Conservation (phyloP, 1,140 invertebrate species). For the Bombyx mandarina region DNA sequence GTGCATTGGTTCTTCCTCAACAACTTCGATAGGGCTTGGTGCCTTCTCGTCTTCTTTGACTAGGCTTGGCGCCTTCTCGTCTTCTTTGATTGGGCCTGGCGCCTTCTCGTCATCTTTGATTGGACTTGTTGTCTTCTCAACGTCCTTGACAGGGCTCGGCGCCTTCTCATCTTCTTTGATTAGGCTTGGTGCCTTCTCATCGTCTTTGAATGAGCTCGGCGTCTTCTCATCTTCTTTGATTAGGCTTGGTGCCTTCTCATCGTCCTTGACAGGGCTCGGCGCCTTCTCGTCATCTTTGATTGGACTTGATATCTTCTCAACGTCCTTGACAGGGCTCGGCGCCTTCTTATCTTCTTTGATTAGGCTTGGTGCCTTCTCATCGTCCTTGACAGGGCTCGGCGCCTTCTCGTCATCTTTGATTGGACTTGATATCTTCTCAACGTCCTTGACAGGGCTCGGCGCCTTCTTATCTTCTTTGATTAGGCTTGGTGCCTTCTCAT, state of each 20-base stretch:
- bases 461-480: no score
- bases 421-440: slow-evolving; percentile 49
- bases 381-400: slow-evolving; percentile 2
- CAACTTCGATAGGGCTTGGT: no score
- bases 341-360: not conserved
- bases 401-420: not conserved
- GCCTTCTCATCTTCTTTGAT: slow-evolving; percentile 9
- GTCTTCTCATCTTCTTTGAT: slow-evolving; percentile 4
- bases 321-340: not conserved
- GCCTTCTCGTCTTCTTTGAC: not conserved
- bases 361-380: slow-evolving; percentile 11
- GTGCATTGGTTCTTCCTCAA: no score
- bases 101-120: not conserved
- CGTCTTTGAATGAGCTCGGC: slow-evolving; percentile 8
- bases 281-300: slow-evolving; percentile 3
- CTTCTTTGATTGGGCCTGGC: slow-evolving; percentile 3
- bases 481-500: slow-evolving; percentile 5
- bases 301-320: no score
- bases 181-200: slow-evolving; percentile 10
- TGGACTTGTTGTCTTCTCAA: no score
- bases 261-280: slow-evolving; percentile 3
- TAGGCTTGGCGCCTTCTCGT: not conserved
- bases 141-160: no score
- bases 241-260: slow-evolving; percentile 1
- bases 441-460: slow-evolving; percentile 6